phyloP scores from a whole-genome alignment of 2,888 invertebrate species.

The Cinara cedri region DNA sequence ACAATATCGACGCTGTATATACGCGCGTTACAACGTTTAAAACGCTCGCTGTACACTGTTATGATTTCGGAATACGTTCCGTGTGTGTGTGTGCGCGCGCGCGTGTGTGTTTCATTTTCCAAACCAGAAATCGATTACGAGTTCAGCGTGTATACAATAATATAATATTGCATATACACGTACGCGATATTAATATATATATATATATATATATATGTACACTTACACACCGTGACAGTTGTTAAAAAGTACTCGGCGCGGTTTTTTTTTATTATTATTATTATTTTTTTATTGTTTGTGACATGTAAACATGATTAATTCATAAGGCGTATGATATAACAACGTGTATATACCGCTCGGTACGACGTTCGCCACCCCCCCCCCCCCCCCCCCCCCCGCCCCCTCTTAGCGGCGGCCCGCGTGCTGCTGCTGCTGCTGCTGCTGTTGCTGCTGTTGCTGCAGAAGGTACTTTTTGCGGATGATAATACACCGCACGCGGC shows the following conservation, averaged over 20 bases:
- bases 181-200: neutral
- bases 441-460: too few relatives aligned
- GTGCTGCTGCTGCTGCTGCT: too few relatives aligned
- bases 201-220: neutral
- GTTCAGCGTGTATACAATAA: neutral
- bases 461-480: too few relatives aligned
- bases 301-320: slow-evolving; percentile 43
- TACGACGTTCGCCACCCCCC: slow-evolving; percentile 7
- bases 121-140: slow-evolving; percentile 25
- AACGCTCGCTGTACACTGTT: neutral
- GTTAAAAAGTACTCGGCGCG: neutral
- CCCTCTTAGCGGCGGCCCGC: neutral
- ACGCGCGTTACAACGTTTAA: neutral
- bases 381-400: neutral
- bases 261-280: neutral
- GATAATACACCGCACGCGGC: too few relatives aligned
- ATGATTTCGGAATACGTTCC: neutral
- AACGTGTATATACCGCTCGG: neutral
- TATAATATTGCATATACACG: too few relatives aligned
- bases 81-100: too few relatives aligned
- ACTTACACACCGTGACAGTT: neutral
- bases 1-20: neutral
- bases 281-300: slow-evolving; percentile 16
- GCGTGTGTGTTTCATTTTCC: neutral
- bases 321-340: neutral